Evolutionary conservation across 2,888 invertebrate genomes (phyloP).

Genomic region (Chironomus tentans): DNA sequence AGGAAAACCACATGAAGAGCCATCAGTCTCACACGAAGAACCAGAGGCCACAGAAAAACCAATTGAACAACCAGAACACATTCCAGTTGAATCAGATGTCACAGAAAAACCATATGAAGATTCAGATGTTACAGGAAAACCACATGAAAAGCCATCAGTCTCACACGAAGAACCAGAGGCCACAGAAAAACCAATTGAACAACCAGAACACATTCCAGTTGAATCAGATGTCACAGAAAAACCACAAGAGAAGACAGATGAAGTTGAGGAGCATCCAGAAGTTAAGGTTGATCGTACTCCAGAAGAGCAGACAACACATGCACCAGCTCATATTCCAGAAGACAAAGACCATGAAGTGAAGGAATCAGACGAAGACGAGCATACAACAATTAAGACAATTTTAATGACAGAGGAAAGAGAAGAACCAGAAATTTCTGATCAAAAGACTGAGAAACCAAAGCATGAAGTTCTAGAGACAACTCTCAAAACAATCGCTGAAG

Average conservation of each 20-base stretch:
- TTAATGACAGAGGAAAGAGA: conserved; percentile 24
- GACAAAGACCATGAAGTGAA: conserved; percentile 10
- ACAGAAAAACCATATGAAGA: too few species aligned
- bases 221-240: not conserved
- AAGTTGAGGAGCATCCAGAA: too few species aligned
- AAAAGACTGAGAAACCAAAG: not conserved
- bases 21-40: too few species aligned
- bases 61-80: too few species aligned
- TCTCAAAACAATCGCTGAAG: not conserved
- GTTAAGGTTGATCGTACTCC: not conserved
- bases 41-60: too few species aligned
- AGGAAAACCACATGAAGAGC: conserved; percentile 28
- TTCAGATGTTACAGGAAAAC: not conserved
- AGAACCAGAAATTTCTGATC: not conserved
- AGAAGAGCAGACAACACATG: not conserved
- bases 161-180: conserved; percentile 28
- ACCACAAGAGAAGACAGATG: too few species aligned
- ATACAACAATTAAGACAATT: not conserved
- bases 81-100: too few species aligned
- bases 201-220: not conserved
- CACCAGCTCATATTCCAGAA: conserved; percentile 17
- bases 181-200: conserved; percentile 13
- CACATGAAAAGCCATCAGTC: conserved; percentile 35
- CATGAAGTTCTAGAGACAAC: not conserved
- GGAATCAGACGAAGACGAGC: conserved; percentile 20